phyloP scores from a whole-genome alignment of 2,888 invertebrate species.

The Keiferia lycopersicella region DNA sequence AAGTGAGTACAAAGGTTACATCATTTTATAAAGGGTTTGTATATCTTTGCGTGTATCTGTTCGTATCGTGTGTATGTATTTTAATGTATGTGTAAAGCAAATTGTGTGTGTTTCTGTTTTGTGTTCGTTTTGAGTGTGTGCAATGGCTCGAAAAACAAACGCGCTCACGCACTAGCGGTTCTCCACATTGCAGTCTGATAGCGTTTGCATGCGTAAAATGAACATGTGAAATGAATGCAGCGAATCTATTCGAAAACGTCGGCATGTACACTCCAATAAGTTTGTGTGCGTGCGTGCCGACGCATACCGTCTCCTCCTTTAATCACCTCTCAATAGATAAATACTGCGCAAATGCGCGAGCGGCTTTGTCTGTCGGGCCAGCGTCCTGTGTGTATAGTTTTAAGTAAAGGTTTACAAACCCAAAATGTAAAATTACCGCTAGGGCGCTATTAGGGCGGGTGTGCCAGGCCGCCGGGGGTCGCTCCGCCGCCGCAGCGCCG shows the following conservation, averaged over 20 bases:
- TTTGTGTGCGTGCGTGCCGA: slow-evolving; percentile 9
- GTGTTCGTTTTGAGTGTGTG: slow-evolving; percentile 2
- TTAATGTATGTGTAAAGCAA: slow-evolving; percentile 32
- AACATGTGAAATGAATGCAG: slow-evolving; percentile 12
- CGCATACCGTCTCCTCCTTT: slow-evolving; percentile 1
- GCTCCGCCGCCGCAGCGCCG: slow-evolving; percentile 78
- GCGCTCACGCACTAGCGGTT: slow-evolving; percentile 15
- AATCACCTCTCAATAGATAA: background rate
- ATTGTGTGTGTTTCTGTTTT: slow-evolving; percentile 15
- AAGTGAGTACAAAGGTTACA: slow-evolving; percentile 59
- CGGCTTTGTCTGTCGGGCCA: slow-evolving; percentile 16
- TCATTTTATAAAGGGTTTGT: slow-evolving; percentile 74
- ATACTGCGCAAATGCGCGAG: slow-evolving; percentile 5
- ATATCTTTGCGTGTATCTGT: slow-evolving; percentile 62
- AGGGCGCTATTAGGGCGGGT: slow-evolving; percentile 78
- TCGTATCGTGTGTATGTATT: slow-evolving; percentile 34
- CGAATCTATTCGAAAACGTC: background rate
- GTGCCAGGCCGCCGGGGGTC: slow-evolving; percentile 71
- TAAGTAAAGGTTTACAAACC: slow-evolving; percentile 82
- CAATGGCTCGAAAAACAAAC: slow-evolving; percentile 19
- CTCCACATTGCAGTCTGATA: background rate
- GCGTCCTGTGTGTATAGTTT: slow-evolving; percentile 47
- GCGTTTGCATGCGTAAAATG: slow-evolving; percentile 14
- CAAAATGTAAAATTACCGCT: slow-evolving; percentile 80
- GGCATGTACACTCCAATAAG: background rate